These are phyloP conservation scores for Scrobipalpa atriplicella DNA, from an alignment of 2,888 invertebrate genomes.

Conservation along the genomic window DNA sequence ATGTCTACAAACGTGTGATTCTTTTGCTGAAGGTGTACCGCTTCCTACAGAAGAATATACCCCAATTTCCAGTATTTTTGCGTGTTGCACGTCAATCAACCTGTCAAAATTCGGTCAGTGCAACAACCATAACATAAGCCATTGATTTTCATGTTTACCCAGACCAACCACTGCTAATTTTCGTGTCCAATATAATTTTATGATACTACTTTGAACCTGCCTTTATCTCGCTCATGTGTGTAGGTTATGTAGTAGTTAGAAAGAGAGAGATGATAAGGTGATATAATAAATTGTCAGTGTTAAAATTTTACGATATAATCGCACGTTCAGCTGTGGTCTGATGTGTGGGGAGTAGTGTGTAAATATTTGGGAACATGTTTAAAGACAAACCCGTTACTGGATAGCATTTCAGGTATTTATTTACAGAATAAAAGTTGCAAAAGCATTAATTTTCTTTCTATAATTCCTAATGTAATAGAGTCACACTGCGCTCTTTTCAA, in stretches of 20 bases:
- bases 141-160: conserved; percentile 58
- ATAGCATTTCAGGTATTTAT: no score
- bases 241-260: conserved; percentile 36
- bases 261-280: conserved; percentile 49
- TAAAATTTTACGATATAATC: conserved; percentile 69
- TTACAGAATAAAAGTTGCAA: no score
- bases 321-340: conserved; percentile 29
- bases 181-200: conserved; percentile 64
- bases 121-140: not conserved
- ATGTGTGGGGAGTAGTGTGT: conserved; percentile 36
- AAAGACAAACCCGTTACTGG: not conserved
- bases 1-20: no score
- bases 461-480: no score
- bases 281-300: conserved; percentile 66
- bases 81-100: conserved; percentile 1
- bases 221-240: conserved; percentile 40
- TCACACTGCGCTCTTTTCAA: no score
- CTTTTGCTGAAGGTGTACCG: no score
- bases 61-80: not conserved
- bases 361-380: conserved; percentile 32
- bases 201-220: conserved; percentile 42
- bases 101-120: conserved; percentile 1
- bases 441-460: no score
- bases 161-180: conserved; percentile 65
- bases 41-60: no score